Evolutionary conservation across 2,888 invertebrate genomes (phyloP).

Genomic region (Drosophila heteroneura): DNA sequence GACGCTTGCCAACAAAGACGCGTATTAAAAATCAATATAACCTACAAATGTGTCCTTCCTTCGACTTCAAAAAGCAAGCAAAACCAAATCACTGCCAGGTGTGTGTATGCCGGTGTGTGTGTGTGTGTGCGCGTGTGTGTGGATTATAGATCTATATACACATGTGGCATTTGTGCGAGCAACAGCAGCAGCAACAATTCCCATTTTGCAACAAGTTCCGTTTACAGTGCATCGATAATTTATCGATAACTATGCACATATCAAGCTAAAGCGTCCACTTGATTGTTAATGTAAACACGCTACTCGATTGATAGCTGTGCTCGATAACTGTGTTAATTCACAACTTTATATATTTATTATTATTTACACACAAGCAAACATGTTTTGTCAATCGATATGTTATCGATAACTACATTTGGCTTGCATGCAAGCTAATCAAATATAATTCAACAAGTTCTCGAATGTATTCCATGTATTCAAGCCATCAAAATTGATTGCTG

Average conservation of each 20-base stretch:
- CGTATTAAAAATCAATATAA: slow-evolving; percentile 77
- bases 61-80: slow-evolving; percentile 15
- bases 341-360: neutral
- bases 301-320: neutral
- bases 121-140: neutral
- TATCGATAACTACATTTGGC: neutral
- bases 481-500: slow-evolving; percentile 18
- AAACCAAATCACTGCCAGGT: slow-evolving; percentile 1
- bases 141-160: neutral
- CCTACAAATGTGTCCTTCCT: slow-evolving; percentile 71
- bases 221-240: neutral
- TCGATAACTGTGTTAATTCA: neutral
- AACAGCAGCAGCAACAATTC: neutral
- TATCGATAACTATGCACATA: neutral
- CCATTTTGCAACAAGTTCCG: neutral
- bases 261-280: neutral
- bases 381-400: neutral
- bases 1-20: slow-evolving; percentile 60
- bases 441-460: slow-evolving; percentile 32
- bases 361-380: neutral
- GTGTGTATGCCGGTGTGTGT: neutral
- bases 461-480: slow-evolving; percentile 4
- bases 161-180: neutral
- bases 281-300: neutral
- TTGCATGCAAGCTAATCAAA: neutral